Conservation (phyloP, 2,113 vertebrate genomes). For the Ochotona princeps region DNA sequence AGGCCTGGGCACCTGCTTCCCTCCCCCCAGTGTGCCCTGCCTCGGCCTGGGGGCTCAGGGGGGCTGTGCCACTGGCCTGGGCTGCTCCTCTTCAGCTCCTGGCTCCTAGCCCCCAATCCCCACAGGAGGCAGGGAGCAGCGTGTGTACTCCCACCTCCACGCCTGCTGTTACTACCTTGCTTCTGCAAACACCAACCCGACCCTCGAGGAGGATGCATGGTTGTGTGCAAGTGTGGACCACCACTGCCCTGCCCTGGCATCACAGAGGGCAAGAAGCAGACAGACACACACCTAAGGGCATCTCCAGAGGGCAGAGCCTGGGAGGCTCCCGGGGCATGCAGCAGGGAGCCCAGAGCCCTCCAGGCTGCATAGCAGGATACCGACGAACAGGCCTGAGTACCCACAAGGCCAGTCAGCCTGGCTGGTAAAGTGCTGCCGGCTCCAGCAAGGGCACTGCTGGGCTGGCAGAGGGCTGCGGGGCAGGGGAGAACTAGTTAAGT, state of each 20-base stretch:
- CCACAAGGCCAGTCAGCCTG: background rate
- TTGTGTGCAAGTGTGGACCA: background rate
- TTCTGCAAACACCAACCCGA: background rate
- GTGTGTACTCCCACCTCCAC: background rate
- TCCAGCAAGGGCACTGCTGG: background rate
- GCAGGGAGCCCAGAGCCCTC: background rate
- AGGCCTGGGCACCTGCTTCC: background rate
- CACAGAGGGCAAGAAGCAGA: background rate
- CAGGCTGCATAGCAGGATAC: background rate
- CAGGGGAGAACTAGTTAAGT: background rate
- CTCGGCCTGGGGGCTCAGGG: background rate
- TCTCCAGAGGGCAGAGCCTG: background rate
- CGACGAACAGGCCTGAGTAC: background rate
- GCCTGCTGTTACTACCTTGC: background rate
- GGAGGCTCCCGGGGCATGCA: background rate
- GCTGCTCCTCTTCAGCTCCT: background rate
- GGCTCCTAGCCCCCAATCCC: background rate
- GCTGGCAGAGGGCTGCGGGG: accelerated
- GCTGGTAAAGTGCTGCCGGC: accelerated
- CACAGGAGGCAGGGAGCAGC: background rate
- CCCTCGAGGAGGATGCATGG: background rate
- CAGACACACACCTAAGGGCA: background rate
- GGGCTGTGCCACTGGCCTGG: background rate
- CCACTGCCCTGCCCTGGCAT: background rate
- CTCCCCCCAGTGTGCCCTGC: background rate